These are phyloP conservation scores for Bungarus multicinctus DNA, from an alignment of 2,113 vertebrate species.

Conservation along the genomic window DNA sequence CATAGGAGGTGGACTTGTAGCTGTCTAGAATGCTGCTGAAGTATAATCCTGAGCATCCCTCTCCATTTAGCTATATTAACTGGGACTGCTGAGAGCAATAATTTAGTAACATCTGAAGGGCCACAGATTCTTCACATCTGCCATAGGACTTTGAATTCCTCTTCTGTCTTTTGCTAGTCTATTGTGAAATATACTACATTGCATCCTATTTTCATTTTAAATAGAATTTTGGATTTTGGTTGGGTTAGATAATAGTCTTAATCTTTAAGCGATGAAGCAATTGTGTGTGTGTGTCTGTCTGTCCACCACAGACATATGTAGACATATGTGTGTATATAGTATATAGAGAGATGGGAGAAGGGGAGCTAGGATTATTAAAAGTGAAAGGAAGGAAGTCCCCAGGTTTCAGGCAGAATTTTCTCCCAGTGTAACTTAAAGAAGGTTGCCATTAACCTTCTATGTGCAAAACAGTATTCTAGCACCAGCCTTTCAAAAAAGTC, in stretches of 20 bases:
- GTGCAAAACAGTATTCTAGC: background rate
- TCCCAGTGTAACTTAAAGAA: background rate
- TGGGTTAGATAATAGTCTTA: background rate
- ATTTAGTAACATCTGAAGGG: background rate
- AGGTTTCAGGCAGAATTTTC: background rate
- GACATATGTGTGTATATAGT: background rate
- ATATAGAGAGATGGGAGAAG: background rate
- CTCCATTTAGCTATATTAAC: background rate
- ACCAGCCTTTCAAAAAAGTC: background rate
- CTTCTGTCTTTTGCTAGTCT: background rate
- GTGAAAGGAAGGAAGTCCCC: background rate
- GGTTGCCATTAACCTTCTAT: background rate
- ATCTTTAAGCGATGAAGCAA: background rate
- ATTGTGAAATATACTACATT: background rate
- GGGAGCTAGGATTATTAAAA: background rate
- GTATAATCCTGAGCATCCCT: background rate
- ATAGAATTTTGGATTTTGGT: background rate
- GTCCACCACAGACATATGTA: background rate
- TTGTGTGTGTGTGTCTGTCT: background rate
- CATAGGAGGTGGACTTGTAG: background rate
- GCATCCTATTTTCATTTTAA: background rate
- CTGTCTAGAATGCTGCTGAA: background rate
- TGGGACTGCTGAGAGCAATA: background rate
- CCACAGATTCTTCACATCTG: too few species aligned
- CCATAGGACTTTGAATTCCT: background rate